Conservation (phyloP, 2,888 invertebrate genomes). For the Margaritifera margaritifera region DNA sequence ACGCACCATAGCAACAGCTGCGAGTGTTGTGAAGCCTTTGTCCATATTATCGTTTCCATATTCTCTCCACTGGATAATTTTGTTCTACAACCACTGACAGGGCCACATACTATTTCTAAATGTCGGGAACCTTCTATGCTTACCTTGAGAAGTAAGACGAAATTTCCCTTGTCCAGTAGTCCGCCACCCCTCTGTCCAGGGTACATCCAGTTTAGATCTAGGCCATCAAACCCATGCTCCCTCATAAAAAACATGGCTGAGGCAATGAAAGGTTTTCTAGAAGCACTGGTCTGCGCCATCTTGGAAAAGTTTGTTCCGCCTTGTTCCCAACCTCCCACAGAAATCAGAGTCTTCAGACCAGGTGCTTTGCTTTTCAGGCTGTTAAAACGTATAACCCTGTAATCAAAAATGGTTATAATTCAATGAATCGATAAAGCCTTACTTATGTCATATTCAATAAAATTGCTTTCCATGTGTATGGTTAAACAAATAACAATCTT, state of each 20-base stretch:
- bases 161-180: slow-evolving; percentile 51
- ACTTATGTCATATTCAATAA: too few relatives aligned
- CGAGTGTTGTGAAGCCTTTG: too few relatives aligned
- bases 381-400: slow-evolving; percentile 53
- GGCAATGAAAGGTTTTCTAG: slow-evolving; percentile 49
- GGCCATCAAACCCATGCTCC: slow-evolving; percentile 58
- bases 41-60: too few relatives aligned
- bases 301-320: slow-evolving; percentile 52
- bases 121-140: too few relatives aligned
- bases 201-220: slow-evolving; percentile 69
- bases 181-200: slow-evolving; percentile 61
- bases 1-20: too few relatives aligned
- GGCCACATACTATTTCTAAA: too few relatives aligned
- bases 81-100: too few relatives aligned
- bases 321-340: slow-evolving; percentile 68
- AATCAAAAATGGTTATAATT: not conserved
- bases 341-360: slow-evolving; percentile 58
- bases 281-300: slow-evolving; percentile 45
- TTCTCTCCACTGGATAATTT: too few relatives aligned
- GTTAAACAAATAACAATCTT: too few relatives aligned
- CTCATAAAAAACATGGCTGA: slow-evolving; percentile 51
- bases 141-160: slow-evolving; percentile 52
- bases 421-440: too few relatives aligned
- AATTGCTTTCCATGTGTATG: too few relatives aligned
- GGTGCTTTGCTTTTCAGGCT: slow-evolving; percentile 52